phyloP scores from a whole-genome alignment of 2,797 vertebrate genomes.

The Pempheris klunzingeri region DNA sequence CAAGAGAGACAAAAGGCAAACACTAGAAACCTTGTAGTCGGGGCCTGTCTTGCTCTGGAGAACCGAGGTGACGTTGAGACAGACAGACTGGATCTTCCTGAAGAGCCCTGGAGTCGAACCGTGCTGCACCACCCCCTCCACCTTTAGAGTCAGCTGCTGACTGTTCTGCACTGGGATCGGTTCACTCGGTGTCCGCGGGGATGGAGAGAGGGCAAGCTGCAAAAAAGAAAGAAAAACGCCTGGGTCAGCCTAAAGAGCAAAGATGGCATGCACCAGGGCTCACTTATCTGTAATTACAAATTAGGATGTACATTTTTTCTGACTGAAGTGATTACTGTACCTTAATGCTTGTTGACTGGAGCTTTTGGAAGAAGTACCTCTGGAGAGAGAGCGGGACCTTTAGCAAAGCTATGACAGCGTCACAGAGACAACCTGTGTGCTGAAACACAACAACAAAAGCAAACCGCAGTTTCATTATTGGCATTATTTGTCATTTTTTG shows the following conservation, averaged over 20 bases:
- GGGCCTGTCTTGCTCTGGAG: conserved; percentile 94
- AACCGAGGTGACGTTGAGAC: conserved; percentile 93
- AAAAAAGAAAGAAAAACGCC: conserved; percentile 36
- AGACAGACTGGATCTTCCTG: conserved; percentile 96
- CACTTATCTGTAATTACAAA: background rate
- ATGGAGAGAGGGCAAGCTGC: conserved; percentile 95
- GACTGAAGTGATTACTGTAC: conserved; percentile 73
- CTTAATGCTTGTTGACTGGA: conserved; percentile 99
- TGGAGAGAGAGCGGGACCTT: conserved; percentile 98
- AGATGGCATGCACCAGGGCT: no score
- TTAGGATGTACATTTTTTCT: background rate
- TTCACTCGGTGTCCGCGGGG: conserved; percentile 93
- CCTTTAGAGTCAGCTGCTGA: conserved; percentile 95
- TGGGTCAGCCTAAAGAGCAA: background rate
- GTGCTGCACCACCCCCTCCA: conserved; percentile 98
- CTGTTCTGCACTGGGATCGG: conserved; percentile 96
- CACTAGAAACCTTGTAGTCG: conserved; percentile 90
- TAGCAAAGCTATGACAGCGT: conserved; percentile 94
- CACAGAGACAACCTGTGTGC: conserved; percentile 96
- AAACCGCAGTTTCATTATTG: background rate
- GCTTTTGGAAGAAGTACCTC: conserved; percentile 98
- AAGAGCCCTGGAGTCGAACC: conserved; percentile 96
- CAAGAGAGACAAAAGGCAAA: background rate
- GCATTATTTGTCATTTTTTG: background rate
- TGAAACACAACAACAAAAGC: conserved; percentile 73